Evolutionary conservation across 1,140 invertebrate species (phyloP), one percentile per base, ranked within the genome.

Genomic region (Prorops nasuta): DNA sequence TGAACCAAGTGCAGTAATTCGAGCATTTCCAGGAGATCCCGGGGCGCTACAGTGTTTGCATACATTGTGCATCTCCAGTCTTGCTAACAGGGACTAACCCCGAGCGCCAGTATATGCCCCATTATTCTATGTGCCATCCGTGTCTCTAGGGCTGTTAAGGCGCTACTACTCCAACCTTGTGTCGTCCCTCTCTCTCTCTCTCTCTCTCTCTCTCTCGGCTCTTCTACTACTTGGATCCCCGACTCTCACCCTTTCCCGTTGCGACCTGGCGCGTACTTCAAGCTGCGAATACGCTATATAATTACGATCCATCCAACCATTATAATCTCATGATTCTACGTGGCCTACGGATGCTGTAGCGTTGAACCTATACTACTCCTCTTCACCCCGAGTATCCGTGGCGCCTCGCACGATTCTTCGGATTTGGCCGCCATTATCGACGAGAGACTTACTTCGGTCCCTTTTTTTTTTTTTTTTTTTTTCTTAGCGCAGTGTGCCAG

Each of bases 101-200:
- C 24, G 24, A 28, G 24, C 10, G 24, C 24, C 24, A 28, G 24
- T 28, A 28, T 28, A 28, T 54, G 52, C 54, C 60, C 65, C 58
- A 67, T 70, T 70, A 69, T 69, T 66, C 66, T 60, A 68, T 58
- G 58, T 63, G 52, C 60, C 64, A 66, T 42, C 45, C 60, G 58
- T 51, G 64, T 68, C 63, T 67, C 67, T 58, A 60, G 60, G 52
- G 66, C 66, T 68, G 64, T 69, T 67, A 63, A 63, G 58, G 56
- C 66, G 60, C n/a, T 63, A 52, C 63, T 57, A 63, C 51, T 59
- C n/a, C n/a, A n/a, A n/a, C n/a, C n/a, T n/a, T n/a, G n/a, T n/a
- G n/a, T n/a, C 60, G 35, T 37, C 49, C 44, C 56, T 56, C 46
- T 32, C 45, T 42, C 39, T 38, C n/a, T 39, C 48, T 53, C 48